Conservation (phyloP, 2,113 vertebrate species). For the Chionis minor region DNA sequence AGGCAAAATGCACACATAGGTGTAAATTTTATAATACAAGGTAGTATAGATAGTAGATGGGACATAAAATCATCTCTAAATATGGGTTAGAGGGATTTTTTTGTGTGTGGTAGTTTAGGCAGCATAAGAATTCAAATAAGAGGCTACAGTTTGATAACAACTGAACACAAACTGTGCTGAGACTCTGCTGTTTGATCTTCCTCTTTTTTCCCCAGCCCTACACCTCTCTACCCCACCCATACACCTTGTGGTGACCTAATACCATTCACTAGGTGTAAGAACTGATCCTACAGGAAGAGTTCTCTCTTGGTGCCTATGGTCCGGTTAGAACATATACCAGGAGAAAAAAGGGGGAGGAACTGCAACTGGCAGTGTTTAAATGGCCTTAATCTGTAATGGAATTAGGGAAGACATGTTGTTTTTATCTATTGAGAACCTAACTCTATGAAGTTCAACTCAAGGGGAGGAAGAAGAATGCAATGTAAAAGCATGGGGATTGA, state of each 20-base stretch:
- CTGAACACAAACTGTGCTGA: not conserved
- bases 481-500: not conserved
- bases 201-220: not conserved
- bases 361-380: not conserved
- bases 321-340: not conserved
- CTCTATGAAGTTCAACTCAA: not conserved
- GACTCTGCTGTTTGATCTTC: not conserved
- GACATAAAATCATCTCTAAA: not conserved
- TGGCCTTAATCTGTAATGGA: not conserved
- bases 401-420: not conserved
- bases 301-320: not conserved
- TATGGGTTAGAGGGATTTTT: not conserved
- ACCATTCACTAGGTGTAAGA: not conserved
- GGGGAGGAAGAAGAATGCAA: not conserved
- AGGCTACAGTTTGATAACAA: not conserved
- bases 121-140: not conserved
- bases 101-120: not conserved
- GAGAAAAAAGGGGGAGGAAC: not conserved
- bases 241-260: not conserved
- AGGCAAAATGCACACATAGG: not conserved
- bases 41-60: not conserved
- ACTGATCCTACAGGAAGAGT: not conserved
- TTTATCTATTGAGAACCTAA: not conserved
- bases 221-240: not conserved
- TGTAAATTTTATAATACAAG: not conserved